phyloP scores from a whole-genome alignment of 92 coral and sea anemone species.

The Epizoanthus fatuus region DNA sequence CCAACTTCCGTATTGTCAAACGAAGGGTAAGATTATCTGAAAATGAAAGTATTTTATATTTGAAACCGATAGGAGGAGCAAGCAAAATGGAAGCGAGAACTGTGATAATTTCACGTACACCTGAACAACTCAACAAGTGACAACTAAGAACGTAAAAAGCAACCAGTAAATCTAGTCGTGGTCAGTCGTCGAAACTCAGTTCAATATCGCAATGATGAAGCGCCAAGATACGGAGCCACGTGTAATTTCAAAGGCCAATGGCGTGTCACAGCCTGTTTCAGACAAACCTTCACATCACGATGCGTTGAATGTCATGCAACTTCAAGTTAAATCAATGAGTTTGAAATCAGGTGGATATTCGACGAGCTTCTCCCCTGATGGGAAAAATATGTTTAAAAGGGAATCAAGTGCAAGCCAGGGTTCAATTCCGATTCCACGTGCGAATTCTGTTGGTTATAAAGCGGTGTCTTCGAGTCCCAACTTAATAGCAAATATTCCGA shows the following conservation, averaged over 20 bases:
- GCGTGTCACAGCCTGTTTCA: slow-evolving; percentile 8
- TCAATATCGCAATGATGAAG: slow-evolving; percentile 46
- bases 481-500: slow-evolving; percentile 27
- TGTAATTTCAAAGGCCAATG: slow-evolving; percentile 33
- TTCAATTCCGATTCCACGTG: slow-evolving; percentile 15
- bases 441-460: slow-evolving; percentile 24
- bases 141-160: not conserved
- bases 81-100: not conserved
- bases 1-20: slow-evolving; percentile 8
- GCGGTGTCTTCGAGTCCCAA: slow-evolving; percentile 1
- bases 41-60: not conserved
- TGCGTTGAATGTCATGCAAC: slow-evolving; percentile 16
- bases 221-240: slow-evolving; percentile 30
- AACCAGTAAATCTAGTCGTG: not conserved
- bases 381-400: not conserved
- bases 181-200: not conserved
- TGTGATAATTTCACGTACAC: not conserved
- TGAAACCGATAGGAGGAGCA: not conserved
- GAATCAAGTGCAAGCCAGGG: not conserved
- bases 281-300: slow-evolving; percentile 18
- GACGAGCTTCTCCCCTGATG: slow-evolving; percentile 15
- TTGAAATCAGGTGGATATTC: slow-evolving; percentile 24
- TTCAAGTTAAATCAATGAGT: not conserved
- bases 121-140: not conserved
- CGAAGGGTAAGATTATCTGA: not conserved